Evolutionary conservation across 2,113 vertebrate species (phyloP), one percentile per base, ranked within the genome.

Genomic region (Indicator maculatus): DNA sequence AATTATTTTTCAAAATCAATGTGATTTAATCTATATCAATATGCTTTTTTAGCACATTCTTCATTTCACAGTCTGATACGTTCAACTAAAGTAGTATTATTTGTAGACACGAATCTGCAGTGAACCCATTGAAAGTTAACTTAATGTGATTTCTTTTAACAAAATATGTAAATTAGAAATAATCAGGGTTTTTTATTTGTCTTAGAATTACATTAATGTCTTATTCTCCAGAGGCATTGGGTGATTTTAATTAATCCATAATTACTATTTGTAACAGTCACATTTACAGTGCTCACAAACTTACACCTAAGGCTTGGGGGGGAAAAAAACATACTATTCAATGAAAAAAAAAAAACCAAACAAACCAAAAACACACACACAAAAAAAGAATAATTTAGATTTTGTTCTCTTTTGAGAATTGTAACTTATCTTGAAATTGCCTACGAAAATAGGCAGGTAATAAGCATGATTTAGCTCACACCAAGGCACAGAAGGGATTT

Each of bases 1-100:
- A 97, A 94, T 89, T 95, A 82, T 89, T 93, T 97, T 96, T 95
- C 41, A 93, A 95, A 23, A 47, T 50, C 47, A 9, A 90, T 77
- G 69, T 17, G 20, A 31, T 95, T 86, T 63, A 87, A 79, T 94
- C 66, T 83, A 60, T 44, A 89, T 81, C 60, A 78, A 94, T 45
- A 93, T 93, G 36, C 12, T 95, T 96, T 94, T 94, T 94, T 47
- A 95, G 90, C 53, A 73, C 3, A 13, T 88, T 88, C 88, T 95
- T 76, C 0, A 1, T 91, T 93, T 87, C 73, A 73, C n/a, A 90
- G 36, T 83, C 64, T 87, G n/a, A 91, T 93, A 73, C 38, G 73
- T 83, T 94, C 76, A 95, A 87, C 59, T 52, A 82, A 65, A 58
- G 5, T 24, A 92, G 66, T 91, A 83, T 33, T 82, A 84, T 93